phyloP scores from a whole-genome alignment of 2,113 vertebrate genomes.

The Campylorhamphus procurvoides region DNA sequence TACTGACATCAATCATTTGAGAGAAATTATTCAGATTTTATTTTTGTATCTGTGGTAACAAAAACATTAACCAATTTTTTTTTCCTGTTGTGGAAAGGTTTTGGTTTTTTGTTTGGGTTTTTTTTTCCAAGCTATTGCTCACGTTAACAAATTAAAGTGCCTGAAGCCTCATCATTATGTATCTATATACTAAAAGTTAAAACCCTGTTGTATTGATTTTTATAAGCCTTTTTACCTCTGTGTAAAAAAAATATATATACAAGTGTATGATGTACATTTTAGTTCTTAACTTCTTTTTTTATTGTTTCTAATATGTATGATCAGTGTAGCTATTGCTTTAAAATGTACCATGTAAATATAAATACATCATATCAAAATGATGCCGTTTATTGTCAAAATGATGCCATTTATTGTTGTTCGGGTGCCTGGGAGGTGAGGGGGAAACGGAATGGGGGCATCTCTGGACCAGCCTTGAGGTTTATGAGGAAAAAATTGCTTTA shows the following conservation, averaged over 20 bases:
- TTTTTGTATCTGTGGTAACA: conserved; percentile 88
- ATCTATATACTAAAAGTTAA: conserved; percentile 85
- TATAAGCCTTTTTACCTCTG: conserved; percentile 97
- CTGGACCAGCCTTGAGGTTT: fast-evolving
- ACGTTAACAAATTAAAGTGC: conserved; percentile 94
- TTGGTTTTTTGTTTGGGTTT: not conserved
- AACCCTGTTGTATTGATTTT: conserved; percentile 87
- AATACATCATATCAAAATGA: conserved; percentile 81
- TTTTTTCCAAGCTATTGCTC: conserved; percentile 79
- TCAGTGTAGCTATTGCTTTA: conserved; percentile 92
- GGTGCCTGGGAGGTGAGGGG: not conserved
- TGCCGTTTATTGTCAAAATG: not conserved
- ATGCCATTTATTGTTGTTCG: not conserved
- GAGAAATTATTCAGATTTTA: conserved; percentile 84
- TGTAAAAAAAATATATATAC: conserved; percentile 94
- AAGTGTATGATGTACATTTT: conserved; percentile 98
- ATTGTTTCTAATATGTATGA: conserved; percentile 96
- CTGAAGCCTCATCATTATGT: conserved; percentile 89
- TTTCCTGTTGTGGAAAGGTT: conserved; percentile 70
- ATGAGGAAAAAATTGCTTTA: not conserved
- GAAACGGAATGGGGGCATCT: fast-evolving
- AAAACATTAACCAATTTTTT: conserved; percentile 78
- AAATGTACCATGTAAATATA: conserved; percentile 91
- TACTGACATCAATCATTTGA: conserved; percentile 78
- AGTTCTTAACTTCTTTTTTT: conserved; percentile 90